Base-by-base conservation (phyloP, 2,797 vertebrate genomes). In the Peromyscus aztecus region DNA sequence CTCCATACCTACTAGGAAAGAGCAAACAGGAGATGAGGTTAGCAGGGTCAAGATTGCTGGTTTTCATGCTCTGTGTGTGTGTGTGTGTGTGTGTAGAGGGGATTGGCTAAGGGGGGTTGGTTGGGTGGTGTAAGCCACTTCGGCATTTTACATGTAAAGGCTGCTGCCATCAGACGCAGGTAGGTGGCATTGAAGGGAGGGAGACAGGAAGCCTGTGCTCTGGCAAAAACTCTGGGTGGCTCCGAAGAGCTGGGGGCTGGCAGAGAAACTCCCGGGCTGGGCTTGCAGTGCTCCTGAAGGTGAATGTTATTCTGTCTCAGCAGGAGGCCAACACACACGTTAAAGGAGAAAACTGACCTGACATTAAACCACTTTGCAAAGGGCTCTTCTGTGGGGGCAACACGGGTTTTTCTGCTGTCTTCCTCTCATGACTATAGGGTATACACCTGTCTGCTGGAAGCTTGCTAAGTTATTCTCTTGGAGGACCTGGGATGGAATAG, bases 1-100 rank as follows among this genome's bases (percentile, higher is more conserved):
- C 43, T 61, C 40, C 80, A 1, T 63, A 29, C 37, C 27, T 6
- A 1, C 46, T 65, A 27, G 31, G 27, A 78, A 49, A 63, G 16
- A 46, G 55, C 14, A n/a, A 46, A 21, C 52, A 21, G 80, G 14
- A 91, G 82, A 83, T 37, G 37, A 7, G 82, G 80, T 37, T 52
- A 7, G 17, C 0, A 4, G 12, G n/a, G 4, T 37, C 0, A 4
- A 19, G 12, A 29, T 46, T 93, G 4, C 1, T 46, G 0, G 31
- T 59, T 94, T 67, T 80, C 52, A 65, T 40, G 24, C 43, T 43
- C 43, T 43, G 37, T 63, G 24, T 29, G 24, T 63, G 61, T 63
- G 24, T 27, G 61, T 6, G 4, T 13, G 7, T 8, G 52, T 6
- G 10, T 5, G 83, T 59, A 17, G 49, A 10, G 81, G 31, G 4